These are phyloP conservation scores for Nansenia antarctica DNA, from an alignment of 2,113 vertebrate genomes.

Conservation along the genomic window DNA sequence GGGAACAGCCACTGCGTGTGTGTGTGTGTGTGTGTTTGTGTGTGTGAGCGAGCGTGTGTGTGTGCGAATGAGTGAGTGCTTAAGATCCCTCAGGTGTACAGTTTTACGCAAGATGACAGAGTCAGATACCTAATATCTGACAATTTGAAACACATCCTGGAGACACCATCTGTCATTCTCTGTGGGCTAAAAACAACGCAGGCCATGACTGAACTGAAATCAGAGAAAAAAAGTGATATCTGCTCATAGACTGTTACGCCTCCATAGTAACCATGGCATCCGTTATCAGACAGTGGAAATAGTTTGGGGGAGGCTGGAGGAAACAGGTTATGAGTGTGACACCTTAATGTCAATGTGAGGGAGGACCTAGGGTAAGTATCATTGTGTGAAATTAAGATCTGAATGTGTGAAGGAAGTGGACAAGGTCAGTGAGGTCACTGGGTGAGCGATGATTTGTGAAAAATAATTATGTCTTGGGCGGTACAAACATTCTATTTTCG, in stretches of 20 bases:
- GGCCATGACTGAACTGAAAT: not conserved
- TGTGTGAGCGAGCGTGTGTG: not conserved
- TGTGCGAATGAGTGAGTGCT: not conserved
- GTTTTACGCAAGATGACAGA: not conserved
- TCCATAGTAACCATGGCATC: not conserved
- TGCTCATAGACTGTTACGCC: not conserved
- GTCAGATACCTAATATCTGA: not conserved
- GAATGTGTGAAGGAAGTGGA: not conserved
- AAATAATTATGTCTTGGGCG: too few species aligned
- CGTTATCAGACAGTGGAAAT: not conserved
- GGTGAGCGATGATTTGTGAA: not conserved
- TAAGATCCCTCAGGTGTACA: too few species aligned
- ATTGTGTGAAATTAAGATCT: not conserved
- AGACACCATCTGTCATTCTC: not conserved
- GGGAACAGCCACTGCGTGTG: not conserved
- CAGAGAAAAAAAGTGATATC: not conserved
- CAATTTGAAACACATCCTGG: not conserved
- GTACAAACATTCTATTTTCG: not conserved
- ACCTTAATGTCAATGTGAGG: conserved; percentile 1
- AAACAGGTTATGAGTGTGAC: not conserved
- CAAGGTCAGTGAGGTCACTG: not conserved
- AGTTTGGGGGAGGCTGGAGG: not conserved
- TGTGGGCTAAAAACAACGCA: not conserved
- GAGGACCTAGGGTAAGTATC: conserved; percentile 2
- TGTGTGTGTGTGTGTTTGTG: not conserved